Conservation (phyloP, 2,797 vertebrate species). For the Coregonus sp. region DNA sequence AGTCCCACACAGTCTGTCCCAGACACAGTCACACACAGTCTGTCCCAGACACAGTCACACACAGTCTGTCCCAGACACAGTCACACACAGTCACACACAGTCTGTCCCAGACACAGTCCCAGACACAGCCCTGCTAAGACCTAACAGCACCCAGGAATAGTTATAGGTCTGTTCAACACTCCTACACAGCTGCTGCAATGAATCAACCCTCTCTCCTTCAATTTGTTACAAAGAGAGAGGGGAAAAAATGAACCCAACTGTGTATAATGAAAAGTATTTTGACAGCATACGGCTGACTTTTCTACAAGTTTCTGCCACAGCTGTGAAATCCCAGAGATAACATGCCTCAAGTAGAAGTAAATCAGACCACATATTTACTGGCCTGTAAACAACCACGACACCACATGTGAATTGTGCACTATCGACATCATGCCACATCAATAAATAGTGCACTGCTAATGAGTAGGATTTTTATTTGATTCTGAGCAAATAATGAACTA, state of each 20-base stretch:
- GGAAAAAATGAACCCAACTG: background rate
- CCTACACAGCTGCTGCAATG: background rate
- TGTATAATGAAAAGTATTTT: background rate
- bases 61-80: background rate
- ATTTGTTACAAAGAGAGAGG: background rate
- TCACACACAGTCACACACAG: background rate
- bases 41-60: background rate
- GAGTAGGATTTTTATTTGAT: background rate
- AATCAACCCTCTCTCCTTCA: background rate
- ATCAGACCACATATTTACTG: background rate
- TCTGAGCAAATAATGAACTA: too few relatives aligned
- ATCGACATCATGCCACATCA: background rate
- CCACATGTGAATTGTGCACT: background rate
- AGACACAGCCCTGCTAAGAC: background rate
- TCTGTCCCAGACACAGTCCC: background rate
- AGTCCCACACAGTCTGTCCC: background rate
- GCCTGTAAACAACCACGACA: background rate
- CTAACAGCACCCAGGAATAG: slow-evolving; percentile 2
- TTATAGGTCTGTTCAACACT: background rate
- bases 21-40: too few relatives aligned
- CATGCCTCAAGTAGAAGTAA: background rate
- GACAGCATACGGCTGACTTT: background rate
- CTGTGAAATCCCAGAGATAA: background rate
- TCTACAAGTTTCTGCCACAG: background rate
- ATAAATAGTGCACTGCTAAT: background rate